Conservation (phyloP, 2,888 invertebrate genomes). For the Rhingia campestris region DNA sequence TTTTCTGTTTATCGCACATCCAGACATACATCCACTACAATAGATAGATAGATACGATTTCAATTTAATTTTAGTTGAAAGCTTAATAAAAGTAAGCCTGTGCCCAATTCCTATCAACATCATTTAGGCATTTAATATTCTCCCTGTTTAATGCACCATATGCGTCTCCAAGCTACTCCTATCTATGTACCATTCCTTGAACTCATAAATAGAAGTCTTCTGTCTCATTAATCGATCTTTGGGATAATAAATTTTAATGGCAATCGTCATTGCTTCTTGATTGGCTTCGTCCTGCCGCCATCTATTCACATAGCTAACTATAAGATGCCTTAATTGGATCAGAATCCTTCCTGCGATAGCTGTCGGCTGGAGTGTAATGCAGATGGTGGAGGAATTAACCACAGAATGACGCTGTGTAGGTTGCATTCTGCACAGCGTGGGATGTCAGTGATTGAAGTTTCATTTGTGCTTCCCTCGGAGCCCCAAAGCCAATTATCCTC, state of each 20-base stretch:
- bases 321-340: conserved; percentile 57
- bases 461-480: conserved; percentile 9
- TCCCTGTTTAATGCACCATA: background rate
- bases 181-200: background rate
- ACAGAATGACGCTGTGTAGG: conserved; percentile 43
- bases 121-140: too few species aligned
- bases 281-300: conserved; percentile 26
- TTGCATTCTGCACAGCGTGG: conserved; percentile 38
- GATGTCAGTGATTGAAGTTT: conserved; percentile 50
- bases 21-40: too few species aligned
- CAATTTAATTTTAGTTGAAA: too few species aligned
- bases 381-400: conserved; percentile 44
- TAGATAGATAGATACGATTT: too few species aligned
- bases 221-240: conserved; percentile 37
- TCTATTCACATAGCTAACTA: conserved; percentile 9
- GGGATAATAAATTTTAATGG: conserved; percentile 48
- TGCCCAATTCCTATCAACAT: too few species aligned
- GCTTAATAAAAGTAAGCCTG: too few species aligned
- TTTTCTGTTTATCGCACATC: too few species aligned
- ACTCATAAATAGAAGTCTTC: conserved; percentile 23
- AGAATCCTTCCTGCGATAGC: conserved; percentile 46
- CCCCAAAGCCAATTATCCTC: conserved; percentile 48
- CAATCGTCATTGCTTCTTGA: conserved; percentile 50
- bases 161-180: background rate
- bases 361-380: conserved; percentile 42